phyloP scores from a whole-genome alignment of 2,888 invertebrate species.

The Agapetus fuscipes region DNA sequence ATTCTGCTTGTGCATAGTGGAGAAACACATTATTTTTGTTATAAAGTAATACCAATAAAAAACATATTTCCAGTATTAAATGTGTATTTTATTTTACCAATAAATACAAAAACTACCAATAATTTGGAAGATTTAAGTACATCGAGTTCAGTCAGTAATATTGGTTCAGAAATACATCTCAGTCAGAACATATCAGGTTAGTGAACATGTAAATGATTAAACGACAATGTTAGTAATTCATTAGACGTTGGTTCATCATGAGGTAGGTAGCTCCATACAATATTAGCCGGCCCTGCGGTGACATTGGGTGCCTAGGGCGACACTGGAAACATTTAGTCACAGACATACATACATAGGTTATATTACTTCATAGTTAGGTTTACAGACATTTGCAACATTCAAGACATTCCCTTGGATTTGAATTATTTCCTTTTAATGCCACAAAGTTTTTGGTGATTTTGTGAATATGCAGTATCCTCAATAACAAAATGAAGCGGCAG shows the following conservation, averaged over 20 bases:
- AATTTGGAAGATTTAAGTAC: conserved; percentile 15
- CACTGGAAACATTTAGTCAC: background rate
- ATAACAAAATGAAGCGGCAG: no score
- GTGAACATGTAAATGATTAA: conserved; percentile 9
- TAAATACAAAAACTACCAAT: conserved; percentile 18
- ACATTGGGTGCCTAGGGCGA: no score
- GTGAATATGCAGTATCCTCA: no score
- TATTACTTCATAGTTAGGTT: no score
- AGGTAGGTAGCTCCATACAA: background rate
- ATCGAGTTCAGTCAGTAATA: conserved; percentile 17
- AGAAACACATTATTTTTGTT: background rate
- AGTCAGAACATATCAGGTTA: conserved; percentile 10
- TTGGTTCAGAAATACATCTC: conserved; percentile 7
- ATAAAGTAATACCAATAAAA: conserved; percentile 1
- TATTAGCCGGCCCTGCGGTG: no score
- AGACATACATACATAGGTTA: no score
- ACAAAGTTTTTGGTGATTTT: no score
- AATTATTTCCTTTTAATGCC: no score
- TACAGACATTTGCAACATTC: no score
- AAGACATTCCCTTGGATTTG: no score
- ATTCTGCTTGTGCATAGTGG: no score
- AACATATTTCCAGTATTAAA: conserved; percentile 9
- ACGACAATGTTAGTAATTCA: conserved; percentile 5
- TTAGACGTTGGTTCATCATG: conserved; percentile 5
- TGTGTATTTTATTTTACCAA: conserved; percentile 19